Conservation (phyloP, 2,797 vertebrate species). For the Muscicapa comitata region DNA sequence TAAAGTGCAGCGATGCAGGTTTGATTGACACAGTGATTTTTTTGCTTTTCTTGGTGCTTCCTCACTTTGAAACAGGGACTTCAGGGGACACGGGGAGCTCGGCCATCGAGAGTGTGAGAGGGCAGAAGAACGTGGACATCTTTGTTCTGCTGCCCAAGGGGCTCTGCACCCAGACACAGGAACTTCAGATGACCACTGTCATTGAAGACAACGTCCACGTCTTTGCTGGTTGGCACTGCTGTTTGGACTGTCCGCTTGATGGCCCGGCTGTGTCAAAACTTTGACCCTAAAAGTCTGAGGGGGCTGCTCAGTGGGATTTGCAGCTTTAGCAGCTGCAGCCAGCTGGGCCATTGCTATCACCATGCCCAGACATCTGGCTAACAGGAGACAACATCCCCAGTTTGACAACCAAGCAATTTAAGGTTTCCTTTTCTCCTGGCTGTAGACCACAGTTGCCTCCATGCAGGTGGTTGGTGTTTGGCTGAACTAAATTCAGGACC, state of each 20-base stretch:
- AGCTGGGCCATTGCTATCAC: rapidly evolving
- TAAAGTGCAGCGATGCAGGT: background rate
- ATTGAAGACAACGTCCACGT: conserved; percentile 86
- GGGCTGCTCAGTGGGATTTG: background rate
- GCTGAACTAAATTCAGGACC: background rate
- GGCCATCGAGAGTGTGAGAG: conserved; percentile 85
- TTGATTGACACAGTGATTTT: rapidly evolving
- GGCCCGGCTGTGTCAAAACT: background rate
- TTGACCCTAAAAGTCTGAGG: background rate
- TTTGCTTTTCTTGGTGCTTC: background rate
- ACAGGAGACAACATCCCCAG: background rate
- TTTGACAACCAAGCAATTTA: background rate
- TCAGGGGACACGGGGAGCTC: conserved; percentile 93
- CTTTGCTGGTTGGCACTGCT: conserved; percentile 80
- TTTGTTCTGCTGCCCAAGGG: conserved; percentile 88
- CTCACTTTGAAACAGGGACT: conserved; percentile 77
- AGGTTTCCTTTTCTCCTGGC: background rate
- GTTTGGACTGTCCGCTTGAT: background rate
- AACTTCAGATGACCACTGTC: conserved; percentile 92
- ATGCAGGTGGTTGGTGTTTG: background rate
- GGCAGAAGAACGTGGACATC: conserved; percentile 82
- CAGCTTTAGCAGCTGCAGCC: background rate
- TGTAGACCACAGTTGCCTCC: background rate
- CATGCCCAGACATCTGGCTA: background rate
- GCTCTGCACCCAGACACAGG: conserved; percentile 84